Base-by-base conservation (phyloP, 2,888 invertebrate species). In the Rhamnusium bicolor region DNA sequence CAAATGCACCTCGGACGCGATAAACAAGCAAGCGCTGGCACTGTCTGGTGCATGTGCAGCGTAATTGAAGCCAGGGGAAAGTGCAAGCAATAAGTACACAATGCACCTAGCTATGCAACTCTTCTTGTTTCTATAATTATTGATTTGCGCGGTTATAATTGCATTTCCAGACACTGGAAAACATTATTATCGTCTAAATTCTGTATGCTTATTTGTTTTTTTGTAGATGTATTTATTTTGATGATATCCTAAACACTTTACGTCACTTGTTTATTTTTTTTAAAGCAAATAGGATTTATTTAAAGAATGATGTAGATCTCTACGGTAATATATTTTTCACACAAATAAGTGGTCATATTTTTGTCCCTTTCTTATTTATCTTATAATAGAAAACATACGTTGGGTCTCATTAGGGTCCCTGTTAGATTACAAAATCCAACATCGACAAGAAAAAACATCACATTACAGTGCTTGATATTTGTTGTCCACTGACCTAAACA, bases 31-130 rank as follows among this genome's bases (percentile, higher is more conserved):
- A 4, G 40, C 40, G 56, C 29, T 56, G 67, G 67, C 67, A n/a
- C 21, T n/a, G 47, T 63, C 19, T 89, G 92, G 92, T 92, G 89
- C 90, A 90, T 90, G 82, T 77, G 76, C 80, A 70, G 67, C 14
- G 46, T 16, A 53, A 32, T 8, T 53, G 29, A 53, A 24, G 65
- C 16, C 58, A 19, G 53, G 14, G 56, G 56, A 46, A 46, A 56
- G 53, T 24, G 66, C 66, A 40, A 18, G 56, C 56, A 19, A 21
- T 54, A 46, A 32, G 14, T 29, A 10, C 32, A 46, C 29, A 10
- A 46, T 67, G 67, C 67, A 67, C 18, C 46, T 27, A 6, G 40
- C 19, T 46, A 16, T 21, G 12, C 21, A 56, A 12, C 40, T 16
- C 18, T 67, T 54, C 19, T 29, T 49, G 47, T 49, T 62, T 46